phyloP scores from a whole-genome alignment of 1,140 invertebrate genomes.

The Magallana ariakensis region DNA sequence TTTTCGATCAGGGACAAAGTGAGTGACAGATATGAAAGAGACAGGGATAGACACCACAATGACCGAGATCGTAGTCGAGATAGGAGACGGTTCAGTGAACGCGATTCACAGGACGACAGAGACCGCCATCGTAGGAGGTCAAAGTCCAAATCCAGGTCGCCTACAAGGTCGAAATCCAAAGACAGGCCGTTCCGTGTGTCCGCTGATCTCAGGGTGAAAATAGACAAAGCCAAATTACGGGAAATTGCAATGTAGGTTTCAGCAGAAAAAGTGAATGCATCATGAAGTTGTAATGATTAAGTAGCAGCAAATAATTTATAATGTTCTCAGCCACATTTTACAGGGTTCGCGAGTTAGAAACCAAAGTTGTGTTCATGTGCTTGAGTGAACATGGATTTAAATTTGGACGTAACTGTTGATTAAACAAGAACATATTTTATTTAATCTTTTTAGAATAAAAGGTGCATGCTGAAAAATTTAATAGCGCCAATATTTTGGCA shows the following conservation, averaged over 20 bases:
- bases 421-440: too few species aligned
- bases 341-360: too few species aligned
- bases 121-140: conserved; percentile 47
- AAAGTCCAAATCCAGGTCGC: conserved; percentile 45
- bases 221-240: conserved; percentile 94
- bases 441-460: too few species aligned
- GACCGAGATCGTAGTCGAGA: conserved; percentile 41
- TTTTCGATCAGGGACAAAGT: conserved; percentile 11
- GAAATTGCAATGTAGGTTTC: conserved; percentile 87
- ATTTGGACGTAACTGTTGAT: too few species aligned
- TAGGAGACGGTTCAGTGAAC: conserved; percentile 50
- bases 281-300: too few species aligned
- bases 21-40: conserved; percentile 9
- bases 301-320: too few species aligned
- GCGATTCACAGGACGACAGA: conserved; percentile 50
- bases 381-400: too few species aligned
- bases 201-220: conserved; percentile 81
- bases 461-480: too few species aligned
- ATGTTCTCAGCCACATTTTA: too few species aligned
- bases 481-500: too few species aligned
- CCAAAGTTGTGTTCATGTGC: too few species aligned
- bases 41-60: conserved; percentile 27
- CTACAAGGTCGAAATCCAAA: conserved; percentile 54
- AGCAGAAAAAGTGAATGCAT: neutral
- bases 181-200: conserved; percentile 19